phyloP scores from a whole-genome alignment of 2,888 invertebrate genomes.

The Diploptera punctata region DNA sequence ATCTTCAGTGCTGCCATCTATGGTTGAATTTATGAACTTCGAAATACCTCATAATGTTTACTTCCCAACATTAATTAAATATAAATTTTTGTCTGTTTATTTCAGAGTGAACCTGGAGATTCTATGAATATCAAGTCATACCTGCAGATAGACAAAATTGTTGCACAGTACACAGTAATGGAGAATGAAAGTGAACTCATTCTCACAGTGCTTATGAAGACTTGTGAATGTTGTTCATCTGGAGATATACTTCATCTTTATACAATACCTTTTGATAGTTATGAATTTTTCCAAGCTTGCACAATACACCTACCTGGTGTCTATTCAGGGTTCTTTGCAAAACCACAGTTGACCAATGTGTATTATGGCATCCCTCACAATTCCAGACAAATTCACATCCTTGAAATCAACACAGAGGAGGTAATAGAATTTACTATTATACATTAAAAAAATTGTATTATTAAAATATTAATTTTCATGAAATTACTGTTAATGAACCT shows the following conservation, averaged over 20 bases:
- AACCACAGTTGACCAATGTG: neutral
- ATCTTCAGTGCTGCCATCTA: too few species aligned
- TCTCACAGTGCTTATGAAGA: neutral
- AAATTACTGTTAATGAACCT: too few species aligned
- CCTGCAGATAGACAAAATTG: neutral
- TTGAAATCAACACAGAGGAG: neutral
- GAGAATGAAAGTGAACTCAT: neutral
- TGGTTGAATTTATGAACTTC: too few species aligned
- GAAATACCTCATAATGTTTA: too few species aligned
- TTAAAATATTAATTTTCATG: too few species aligned
- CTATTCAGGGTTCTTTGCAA: neutral
- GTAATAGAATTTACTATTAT: too few species aligned
- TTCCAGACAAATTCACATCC: constrained; percentile 23
- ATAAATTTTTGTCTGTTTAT: neutral
- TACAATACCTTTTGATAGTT: neutral
- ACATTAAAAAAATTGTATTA: too few species aligned
- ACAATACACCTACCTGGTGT: neutral
- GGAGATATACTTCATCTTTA: neutral
- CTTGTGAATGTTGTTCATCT: neutral
- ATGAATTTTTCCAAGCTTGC: neutral
- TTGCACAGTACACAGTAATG: neutral
- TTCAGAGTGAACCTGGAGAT: neutral
- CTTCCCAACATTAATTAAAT: too few species aligned
- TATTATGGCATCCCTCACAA: constrained; percentile 19
- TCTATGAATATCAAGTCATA: neutral